Evolutionary conservation across 2,888 invertebrate species (phyloP), one percentile per base, ranked within the genome.

Genomic region (Cerastis leucographa): DNA sequence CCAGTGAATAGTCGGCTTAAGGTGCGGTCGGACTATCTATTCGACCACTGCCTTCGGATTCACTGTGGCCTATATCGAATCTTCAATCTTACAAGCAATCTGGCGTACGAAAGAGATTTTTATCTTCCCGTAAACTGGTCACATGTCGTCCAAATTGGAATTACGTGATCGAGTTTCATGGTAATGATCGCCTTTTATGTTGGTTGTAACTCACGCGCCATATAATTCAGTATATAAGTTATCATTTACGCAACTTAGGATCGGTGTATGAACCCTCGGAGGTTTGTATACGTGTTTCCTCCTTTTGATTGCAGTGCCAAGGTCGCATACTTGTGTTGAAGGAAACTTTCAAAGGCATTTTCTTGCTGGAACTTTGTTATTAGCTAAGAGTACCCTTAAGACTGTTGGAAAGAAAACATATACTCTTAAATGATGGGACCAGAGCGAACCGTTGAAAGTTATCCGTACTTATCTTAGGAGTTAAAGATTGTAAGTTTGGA

Each of bases 131-230:
- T 89, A 89, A 91, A 90, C 83, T 84, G 88, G 86, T 89, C 88
- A 85, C 87, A 89, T 85, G 86, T 81, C 85, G 83, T 82, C 87
- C 77, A 90, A 90, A 93, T 92, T 90, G 90, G 85, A 89, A 89
- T 88, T 89, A 88, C 87, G 85, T 90, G 90, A 90, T 90, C 90
- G 87, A 87, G 83, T 87, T 86, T 87, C 89, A 83, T 88, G 80
- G 87, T 89, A 90, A 93, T 90, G 88, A 85, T 81, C 76, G 74
- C 75, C 83, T 91, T 88, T 92, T 91, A 91, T 87, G 89, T 73
- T 65, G 75, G 85, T 80, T 82, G 84, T 93, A 90, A 93, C 89
- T 91, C 83, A 80, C 89, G 88, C 83, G 69, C 76, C 90, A 87
- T 91, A 90, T 89, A 89, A 79, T 90, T 91, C 89, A 88, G 87